These are phyloP conservation scores for Drosophila pallidifrons DNA, from an alignment of 1,140 invertebrate genomes.

Conservation along the genomic window DNA sequence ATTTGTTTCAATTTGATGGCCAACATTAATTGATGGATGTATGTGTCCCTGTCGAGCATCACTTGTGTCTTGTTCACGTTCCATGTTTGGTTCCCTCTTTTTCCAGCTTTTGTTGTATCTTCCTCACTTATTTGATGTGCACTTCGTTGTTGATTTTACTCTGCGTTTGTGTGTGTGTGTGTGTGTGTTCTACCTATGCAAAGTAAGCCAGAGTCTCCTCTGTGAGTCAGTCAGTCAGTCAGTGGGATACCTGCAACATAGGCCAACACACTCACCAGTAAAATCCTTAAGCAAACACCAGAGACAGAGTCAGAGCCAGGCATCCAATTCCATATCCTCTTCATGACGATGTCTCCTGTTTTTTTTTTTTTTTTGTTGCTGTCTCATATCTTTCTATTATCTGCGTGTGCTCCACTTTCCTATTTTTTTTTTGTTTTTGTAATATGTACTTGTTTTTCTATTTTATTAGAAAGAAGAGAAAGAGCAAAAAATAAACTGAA, in stretches of 20 bases:
- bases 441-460: too few relatives aligned
- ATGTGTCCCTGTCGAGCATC: conserved; percentile 15
- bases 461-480: background rate
- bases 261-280: conserved; percentile 4
- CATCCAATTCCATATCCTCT: too few relatives aligned
- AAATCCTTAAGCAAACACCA: conserved; percentile 30
- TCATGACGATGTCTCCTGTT: too few relatives aligned
- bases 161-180: too few relatives aligned
- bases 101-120: too few relatives aligned
- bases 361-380: background rate
- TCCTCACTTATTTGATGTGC: too few relatives aligned
- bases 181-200: too few relatives aligned
- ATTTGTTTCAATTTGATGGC: conserved; percentile 40
- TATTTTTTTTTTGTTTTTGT: too few relatives aligned
- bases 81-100: too few relatives aligned
- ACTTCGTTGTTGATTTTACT: background rate
- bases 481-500: background rate
- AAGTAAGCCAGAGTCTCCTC: background rate
- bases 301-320: too few relatives aligned
- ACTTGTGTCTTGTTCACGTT: background rate
- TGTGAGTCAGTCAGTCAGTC: background rate
- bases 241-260: background rate
- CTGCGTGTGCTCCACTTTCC: background rate
- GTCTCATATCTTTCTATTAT: background rate
- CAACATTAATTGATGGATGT: conserved; percentile 42